Evolutionary conservation across 2,113 vertebrate genomes (phyloP).

Genomic region (Garra rufa): DNA sequence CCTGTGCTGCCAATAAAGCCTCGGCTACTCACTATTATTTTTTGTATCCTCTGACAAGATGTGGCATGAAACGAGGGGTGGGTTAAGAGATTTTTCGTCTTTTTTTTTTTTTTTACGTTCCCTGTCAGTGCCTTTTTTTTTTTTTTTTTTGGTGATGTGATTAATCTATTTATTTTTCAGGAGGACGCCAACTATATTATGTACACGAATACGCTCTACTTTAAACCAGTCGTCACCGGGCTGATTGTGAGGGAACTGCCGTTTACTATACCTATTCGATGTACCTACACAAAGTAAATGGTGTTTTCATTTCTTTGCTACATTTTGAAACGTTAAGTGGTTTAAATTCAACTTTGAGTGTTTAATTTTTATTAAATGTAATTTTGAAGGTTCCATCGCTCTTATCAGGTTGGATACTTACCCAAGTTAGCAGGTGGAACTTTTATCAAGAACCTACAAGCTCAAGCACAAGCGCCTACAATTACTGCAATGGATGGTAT

Average conservation of each 20-base stretch:
- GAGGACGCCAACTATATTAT: conserved; percentile 38
- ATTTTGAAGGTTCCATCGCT: conserved; percentile 62
- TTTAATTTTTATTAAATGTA: not conserved
- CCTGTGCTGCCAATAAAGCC: conserved; percentile 63
- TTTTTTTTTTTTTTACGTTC: no score
- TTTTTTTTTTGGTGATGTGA: not conserved
- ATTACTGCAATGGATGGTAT: conserved; percentile 70
- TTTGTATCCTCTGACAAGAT: conserved; percentile 61
- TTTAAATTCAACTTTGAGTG: not conserved
- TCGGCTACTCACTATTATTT: conserved; percentile 59
- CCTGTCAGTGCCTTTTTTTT: no score
- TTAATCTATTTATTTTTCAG: conserved; percentile 47
- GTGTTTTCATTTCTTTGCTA: not conserved
- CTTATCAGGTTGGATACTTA: conserved; percentile 62
- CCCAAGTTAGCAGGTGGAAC: conserved; percentile 57
- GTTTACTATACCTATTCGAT: conserved; percentile 63
- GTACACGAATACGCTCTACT: conserved; percentile 56
- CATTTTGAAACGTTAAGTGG: not conserved
- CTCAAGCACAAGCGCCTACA: not conserved
- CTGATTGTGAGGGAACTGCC: conserved; percentile 63
- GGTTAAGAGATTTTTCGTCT: conserved; percentile 6
- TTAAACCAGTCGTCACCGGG: conserved; percentile 25
- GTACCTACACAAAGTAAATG: conserved; percentile 67
- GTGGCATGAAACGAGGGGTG: conserved; percentile 63
- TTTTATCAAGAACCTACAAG: conserved; percentile 45